Evolutionary conservation across 2,797 vertebrate genomes (phyloP), one percentile per base, ranked within the genome.

Genomic region (Tachyglossus aculeatus): DNA sequence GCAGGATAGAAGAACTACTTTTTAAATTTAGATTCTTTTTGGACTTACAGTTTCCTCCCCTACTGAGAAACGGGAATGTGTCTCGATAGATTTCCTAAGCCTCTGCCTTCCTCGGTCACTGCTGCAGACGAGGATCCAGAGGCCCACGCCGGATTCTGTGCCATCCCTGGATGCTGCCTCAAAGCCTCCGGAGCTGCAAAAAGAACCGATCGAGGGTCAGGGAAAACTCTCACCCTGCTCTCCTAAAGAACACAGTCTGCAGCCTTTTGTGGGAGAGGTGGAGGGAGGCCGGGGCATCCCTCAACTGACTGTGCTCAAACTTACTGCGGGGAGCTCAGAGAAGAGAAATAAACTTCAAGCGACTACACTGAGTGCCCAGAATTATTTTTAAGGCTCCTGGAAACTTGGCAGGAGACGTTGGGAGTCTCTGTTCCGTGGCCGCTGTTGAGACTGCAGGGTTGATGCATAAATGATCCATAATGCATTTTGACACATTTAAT

Each of bases 401-500:
- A 68, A 57, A 76, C 55, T 65, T 53, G 54, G 67, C 72, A 62
- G 37, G 56, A 74, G 69, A 34, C 64, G 59, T 85, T 86, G 75
- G 48, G 41, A 56, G 40, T 59, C 71, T 76, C 48, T 71, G 66
- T 53, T 80, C 69, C 73, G 59, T 33, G 54, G 47, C 75, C 76
- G 68, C 74, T 79, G 39, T 78, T 87, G 64, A 78, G 80, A 74
- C 69, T 71, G 71, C 48, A 81, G 62, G 82, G 63, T 21, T 53
- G 72, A 60, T 76, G 69, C 58, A 64, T 63, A 85, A 89, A 68
- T 82, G 82, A 91, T 90, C 77, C 86, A 72, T 88, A 78, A 90
- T 89, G 60, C 55, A 89, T 87, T 81, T 80, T 50, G 84, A 73
- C 74, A 64, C 88, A 86, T 90, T 90, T 88, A 90, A 78, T 92